A percentile compares a stretch with the other conserved stretches of the same genome.
Evolutionary conservation across 2,888 invertebrate genomes (phyloP).

Genomic region (Adela reaumurella): DNA sequence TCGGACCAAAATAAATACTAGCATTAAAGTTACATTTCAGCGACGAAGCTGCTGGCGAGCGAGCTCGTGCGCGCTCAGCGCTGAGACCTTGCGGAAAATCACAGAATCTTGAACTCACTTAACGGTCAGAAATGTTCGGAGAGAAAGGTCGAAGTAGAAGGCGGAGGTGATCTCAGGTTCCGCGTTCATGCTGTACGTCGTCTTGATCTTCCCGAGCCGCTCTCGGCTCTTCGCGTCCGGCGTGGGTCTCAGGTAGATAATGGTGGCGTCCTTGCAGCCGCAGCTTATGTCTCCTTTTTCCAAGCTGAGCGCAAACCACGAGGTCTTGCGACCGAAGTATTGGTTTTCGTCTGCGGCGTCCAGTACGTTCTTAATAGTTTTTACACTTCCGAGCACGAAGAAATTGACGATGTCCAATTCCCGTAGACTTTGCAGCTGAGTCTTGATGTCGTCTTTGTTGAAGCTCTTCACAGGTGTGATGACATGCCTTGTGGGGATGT

Average conservation of each 20-base stretch:
- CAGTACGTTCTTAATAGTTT: slow-evolving; percentile 66
- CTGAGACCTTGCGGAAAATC: background rate
- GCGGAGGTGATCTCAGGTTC: slow-evolving; percentile 75
- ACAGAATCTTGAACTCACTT: slow-evolving; percentile 50
- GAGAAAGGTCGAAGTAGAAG: slow-evolving; percentile 84
- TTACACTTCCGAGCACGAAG: slow-evolving; percentile 74
- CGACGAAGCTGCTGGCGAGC: background rate
- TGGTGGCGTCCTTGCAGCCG: slow-evolving; percentile 71
- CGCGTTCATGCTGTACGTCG: slow-evolving; percentile 67
- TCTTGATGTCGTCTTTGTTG: slow-evolving; percentile 59
- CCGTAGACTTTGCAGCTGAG: slow-evolving; percentile 68
- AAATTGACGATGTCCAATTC: slow-evolving; percentile 87
- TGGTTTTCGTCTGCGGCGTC: slow-evolving; percentile 69
- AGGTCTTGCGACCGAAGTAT: slow-evolving; percentile 79
- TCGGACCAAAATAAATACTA: background rate
- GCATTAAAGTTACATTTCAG: background rate
- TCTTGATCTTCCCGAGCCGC: slow-evolving; percentile 65
- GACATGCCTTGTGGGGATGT: slow-evolving; percentile 86
- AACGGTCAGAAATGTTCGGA: slow-evolving; percentile 68
- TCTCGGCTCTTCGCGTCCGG: slow-evolving; percentile 67
- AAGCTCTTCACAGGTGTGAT: slow-evolving; percentile 64
- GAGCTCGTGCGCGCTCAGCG: background rate
- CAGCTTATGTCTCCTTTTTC: slow-evolving; percentile 72
- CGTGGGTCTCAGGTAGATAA: slow-evolving; percentile 71
- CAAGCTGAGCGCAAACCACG: slow-evolving; percentile 82